Percentiles rank a stretch among this genome's conserved stretches.
Evolutionary conservation across 1,140 invertebrate genomes (phyloP).

Genomic region (Drosophila dunni): DNA sequence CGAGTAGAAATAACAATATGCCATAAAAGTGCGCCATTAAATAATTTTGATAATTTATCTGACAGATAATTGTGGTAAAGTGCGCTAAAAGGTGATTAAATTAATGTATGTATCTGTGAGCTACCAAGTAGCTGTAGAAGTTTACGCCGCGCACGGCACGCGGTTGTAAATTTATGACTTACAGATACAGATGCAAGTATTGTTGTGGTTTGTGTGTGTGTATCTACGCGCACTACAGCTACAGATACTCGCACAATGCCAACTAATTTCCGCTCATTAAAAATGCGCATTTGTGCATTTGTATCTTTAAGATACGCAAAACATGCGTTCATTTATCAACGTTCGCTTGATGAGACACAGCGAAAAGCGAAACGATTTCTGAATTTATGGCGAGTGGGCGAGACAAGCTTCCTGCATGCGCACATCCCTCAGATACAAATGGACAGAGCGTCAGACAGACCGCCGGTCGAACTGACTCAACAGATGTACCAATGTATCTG

Average conservation of each 20-base stretch:
- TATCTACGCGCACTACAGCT: slow-evolving; percentile 33
- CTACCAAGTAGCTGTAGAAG: neutral
- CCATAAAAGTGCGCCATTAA: slow-evolving; percentile 44
- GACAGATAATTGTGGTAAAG: slow-evolving; percentile 60
- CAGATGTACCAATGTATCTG: slow-evolving; percentile 16
- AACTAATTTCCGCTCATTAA: slow-evolving; percentile 82
- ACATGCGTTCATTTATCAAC: slow-evolving; percentile 77
- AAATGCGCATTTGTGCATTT: slow-evolving; percentile 67
- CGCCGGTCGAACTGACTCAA: neutral
- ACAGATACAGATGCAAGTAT: slow-evolving; percentile 34
- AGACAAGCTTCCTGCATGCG: slow-evolving; percentile 48
- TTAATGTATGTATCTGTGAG: slow-evolving; percentile 47
- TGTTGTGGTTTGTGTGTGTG: slow-evolving; percentile 25
- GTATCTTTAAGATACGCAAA: slow-evolving; percentile 75
- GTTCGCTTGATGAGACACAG: slow-evolving; percentile 12
- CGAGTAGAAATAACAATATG: slow-evolving; percentile 21
- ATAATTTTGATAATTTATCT: slow-evolving; percentile 67
- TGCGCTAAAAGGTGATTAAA: slow-evolving; percentile 39
- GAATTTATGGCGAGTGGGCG: slow-evolving; percentile 71
- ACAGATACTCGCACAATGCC: slow-evolving; percentile 63
- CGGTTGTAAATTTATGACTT: slow-evolving; percentile 63
- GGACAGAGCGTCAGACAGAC: neutral
- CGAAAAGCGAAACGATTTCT: slow-evolving; percentile 56
- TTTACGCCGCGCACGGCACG: slow-evolving; percentile 21
- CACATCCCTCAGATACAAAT: slow-evolving; percentile 38